phyloP scores from a whole-genome alignment of 2,797 vertebrate species.

The Hoplostethus mediterraneus region DNA sequence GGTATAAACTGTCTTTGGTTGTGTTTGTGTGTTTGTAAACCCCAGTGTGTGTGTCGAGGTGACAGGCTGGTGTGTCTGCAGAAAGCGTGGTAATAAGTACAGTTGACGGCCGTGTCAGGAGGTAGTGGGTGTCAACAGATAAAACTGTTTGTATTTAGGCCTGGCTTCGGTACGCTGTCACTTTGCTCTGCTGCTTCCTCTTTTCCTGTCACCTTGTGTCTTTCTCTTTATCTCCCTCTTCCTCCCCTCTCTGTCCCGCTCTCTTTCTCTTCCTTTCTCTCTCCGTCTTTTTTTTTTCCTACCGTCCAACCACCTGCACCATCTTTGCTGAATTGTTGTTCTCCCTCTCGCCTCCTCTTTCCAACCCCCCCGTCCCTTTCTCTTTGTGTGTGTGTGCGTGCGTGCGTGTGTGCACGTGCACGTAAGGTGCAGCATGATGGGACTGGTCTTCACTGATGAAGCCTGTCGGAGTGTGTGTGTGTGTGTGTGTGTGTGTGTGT shows the following conservation, averaged over 20 bases:
- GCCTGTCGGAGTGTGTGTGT: not conserved
- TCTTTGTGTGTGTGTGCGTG: slow-evolving; percentile 10
- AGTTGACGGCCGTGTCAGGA: slow-evolving; percentile 77
- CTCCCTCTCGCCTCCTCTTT: slow-evolving; percentile 14
- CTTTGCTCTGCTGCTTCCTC: slow-evolving; percentile 58
- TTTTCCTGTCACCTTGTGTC: slow-evolving; percentile 69
- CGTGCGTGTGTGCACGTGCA: slow-evolving; percentile 9
- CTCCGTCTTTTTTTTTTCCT: not conserved
- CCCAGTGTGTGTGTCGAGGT: slow-evolving; percentile 45
- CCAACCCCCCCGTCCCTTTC: slow-evolving; percentile 28
- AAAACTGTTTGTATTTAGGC: slow-evolving; percentile 78
- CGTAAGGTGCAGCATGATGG: slow-evolving; percentile 35
- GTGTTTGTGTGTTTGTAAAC: slow-evolving; percentile 10
- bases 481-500: not conserved
- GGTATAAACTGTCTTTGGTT: slow-evolving; percentile 46
- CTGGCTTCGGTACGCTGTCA: slow-evolving; percentile 66
- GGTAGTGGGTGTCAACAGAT: slow-evolving; percentile 80
- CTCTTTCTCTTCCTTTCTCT: slow-evolving; percentile 37
- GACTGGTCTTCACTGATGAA: slow-evolving; percentile 58
- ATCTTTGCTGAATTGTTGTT: slow-evolving; percentile 55
- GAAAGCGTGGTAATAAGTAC: slow-evolving; percentile 76
- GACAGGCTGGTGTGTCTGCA: slow-evolving; percentile 60
- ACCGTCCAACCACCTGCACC: slow-evolving; percentile 48
- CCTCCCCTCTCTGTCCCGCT: slow-evolving; percentile 31
- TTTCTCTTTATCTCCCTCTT: slow-evolving; percentile 65